Evolutionary conservation across 2,797 vertebrate genomes (phyloP), one percentile per base, ranked within the genome.

Genomic region (Xiphophorus birchmanni): DNA sequence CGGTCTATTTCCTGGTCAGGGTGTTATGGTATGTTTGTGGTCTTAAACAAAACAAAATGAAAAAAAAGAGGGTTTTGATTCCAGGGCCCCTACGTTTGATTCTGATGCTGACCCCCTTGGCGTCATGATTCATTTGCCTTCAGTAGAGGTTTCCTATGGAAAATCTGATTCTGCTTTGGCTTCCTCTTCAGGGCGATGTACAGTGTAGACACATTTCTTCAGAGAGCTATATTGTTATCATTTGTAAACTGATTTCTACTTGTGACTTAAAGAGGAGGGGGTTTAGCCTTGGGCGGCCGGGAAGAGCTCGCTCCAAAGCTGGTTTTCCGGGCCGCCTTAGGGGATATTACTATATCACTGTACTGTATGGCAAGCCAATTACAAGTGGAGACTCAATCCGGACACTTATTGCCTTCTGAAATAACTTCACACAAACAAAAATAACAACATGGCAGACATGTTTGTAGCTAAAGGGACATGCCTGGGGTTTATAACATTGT

Each of bases 91-190:
- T 91, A 94, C 90, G 50, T 94, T 73, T 93, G 92, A 93, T 94
- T 92, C 89, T 92, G 92, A 94, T 93, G 92, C 92, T 93, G 92
- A 94, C 91, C 92, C 90, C 88, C 90, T 91, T 90, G 91, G 93
- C 80, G 91, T 96, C 95, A 94, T 90, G 94, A 93, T 93, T 95
- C 92, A 93, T 96, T 96, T 96, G 96, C 96, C 96, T 96, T 96
- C 95, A 95, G 95, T 96, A 95, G 95, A 96, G 95, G 94, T 96
- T 97, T 97, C 96, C 96, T 96, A 96, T 96, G 96, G 96, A 96
- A 96, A 96, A 95, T 94, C 92, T 93, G 94, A 96, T 95, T 96
- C 95, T 95, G 94, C 95, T 96, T 96, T 95, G 95, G 94, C 95
- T 95, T 96, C 93, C 94, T 95, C 94, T 96, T 96, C 95, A 96